These are phyloP conservation scores for Dufourea novaeangliae DNA, from an alignment of 1,140 invertebrate genomes.

Conservation along the genomic window DNA sequence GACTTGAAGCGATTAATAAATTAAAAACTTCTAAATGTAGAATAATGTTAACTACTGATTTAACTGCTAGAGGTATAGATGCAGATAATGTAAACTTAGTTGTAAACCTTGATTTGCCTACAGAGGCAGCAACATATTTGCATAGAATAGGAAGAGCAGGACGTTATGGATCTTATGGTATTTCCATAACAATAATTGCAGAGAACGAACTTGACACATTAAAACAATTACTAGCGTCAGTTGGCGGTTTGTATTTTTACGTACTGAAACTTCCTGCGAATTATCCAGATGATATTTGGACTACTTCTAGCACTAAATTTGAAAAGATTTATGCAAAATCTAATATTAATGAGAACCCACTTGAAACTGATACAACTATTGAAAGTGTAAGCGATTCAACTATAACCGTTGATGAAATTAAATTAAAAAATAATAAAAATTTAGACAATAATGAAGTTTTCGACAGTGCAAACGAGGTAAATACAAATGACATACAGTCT, in stretches of 20 bases:
- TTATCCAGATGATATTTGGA: constrained; percentile 77
- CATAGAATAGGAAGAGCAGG: constrained; percentile 98
- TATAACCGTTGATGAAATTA: background rate
- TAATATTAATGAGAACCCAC: constrained; percentile 24
- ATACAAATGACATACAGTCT: background rate
- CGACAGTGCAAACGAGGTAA: background rate
- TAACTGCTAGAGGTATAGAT: constrained; percentile 94
- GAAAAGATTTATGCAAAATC: constrained; percentile 66
- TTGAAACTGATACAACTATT: constrained; percentile 25
- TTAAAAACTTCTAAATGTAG: constrained; percentile 90
- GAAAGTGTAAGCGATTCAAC: constrained; percentile 41
- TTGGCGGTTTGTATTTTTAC: constrained; percentile 81
- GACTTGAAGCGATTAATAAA: constrained; percentile 88
- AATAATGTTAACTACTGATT: constrained; percentile 95
- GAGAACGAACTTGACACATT: constrained; percentile 84
- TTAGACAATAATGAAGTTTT: constrained; percentile 2
- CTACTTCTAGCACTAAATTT: constrained; percentile 63
- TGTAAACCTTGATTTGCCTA: constrained; percentile 94
- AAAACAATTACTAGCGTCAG: constrained; percentile 80
- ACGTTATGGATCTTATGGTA: constrained; percentile 91
- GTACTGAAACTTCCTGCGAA: constrained; percentile 80
- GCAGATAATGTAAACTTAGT: constrained; percentile 95
- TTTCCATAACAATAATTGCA: constrained; percentile 86
- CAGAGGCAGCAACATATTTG: constrained; percentile 93
- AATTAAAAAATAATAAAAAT: constrained; percentile 1